Conservation (phyloP, 2,888 invertebrate species). For the Drosophila mulleri region DNA sequence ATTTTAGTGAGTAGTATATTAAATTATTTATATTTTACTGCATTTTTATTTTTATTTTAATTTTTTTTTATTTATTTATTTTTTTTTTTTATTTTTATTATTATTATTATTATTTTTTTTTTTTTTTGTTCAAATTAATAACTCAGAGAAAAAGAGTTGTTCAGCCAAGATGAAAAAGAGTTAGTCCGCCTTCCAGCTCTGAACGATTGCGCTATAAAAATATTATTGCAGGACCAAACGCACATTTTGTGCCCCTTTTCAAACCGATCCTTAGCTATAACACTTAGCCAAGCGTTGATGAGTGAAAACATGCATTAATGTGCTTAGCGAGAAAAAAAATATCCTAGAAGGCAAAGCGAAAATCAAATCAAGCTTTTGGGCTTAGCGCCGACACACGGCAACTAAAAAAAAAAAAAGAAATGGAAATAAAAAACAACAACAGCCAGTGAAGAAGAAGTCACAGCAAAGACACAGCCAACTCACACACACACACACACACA, state of each 20-base stretch:
- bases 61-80: too few species aligned
- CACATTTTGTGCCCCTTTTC: background rate
- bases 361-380: slow-evolving; percentile 79
- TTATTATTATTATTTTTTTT: too few species aligned
- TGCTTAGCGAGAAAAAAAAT: slow-evolving; percentile 54
- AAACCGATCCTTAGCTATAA: slow-evolving; percentile 26
- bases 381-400: slow-evolving; percentile 64
- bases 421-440: slow-evolving; percentile 20
- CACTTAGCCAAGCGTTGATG: slow-evolving; percentile 77
- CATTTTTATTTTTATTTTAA: too few species aligned
- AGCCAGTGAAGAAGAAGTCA: slow-evolving; percentile 58
- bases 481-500: slow-evolving; percentile 10
- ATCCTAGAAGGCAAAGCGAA: slow-evolving; percentile 41
- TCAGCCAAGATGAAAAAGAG: background rate
- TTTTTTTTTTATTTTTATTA: too few species aligned
- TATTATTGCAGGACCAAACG: slow-evolving; percentile 29
- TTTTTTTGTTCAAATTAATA: too few species aligned
- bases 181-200: background rate
- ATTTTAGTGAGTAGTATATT: too few species aligned
- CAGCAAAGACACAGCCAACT: slow-evolving; percentile 38
- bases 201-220: background rate
- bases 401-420: slow-evolving; percentile 29
- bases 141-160: too few species aligned
- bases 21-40: too few species aligned
- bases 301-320: slow-evolving; percentile 77